Percentiles rank a stretch among this genome's conserved stretches.
Conservation (phyloP, 2,113 vertebrate genomes). For the Dipodomys stephensi region DNA sequence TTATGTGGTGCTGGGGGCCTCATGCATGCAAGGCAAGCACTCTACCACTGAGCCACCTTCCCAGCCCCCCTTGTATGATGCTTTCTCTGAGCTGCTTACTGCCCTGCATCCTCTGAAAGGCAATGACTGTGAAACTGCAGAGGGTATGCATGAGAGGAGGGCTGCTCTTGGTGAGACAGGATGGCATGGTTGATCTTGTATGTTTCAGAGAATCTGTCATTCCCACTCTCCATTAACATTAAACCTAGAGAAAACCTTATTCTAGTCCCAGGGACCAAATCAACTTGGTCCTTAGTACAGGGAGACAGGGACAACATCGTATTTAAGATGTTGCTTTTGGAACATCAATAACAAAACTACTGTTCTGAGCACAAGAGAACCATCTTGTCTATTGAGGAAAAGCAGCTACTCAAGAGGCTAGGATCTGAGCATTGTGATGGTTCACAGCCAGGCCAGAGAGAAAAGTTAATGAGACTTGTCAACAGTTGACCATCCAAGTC, state of each 20-base stretch:
- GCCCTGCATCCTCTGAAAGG: neutral
- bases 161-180: neutral
- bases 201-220: slow-evolving; percentile 5
- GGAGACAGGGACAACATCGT: neutral
- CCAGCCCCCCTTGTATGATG: too few relatives aligned
- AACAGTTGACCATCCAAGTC: too few relatives aligned
- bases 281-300: neutral
- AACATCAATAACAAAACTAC: neutral
- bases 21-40: too few relatives aligned
- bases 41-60: too few relatives aligned
- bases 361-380: fast-evolving
- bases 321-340: neutral
- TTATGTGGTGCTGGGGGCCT: too few relatives aligned
- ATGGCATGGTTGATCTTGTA: neutral
- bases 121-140: neutral
- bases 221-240: neutral
- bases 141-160: neutral
- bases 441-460: too few relatives aligned
- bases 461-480: too few relatives aligned
- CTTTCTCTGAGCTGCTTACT: too few relatives aligned
- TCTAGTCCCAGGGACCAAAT: neutral
- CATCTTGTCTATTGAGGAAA: neutral
- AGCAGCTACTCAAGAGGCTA: too few relatives aligned
- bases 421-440: too few relatives aligned
- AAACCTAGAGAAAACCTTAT: neutral